A percentile compares a stretch with the other conserved stretches of the same genome.
phyloP scores from a whole-genome alignment of 2,113 vertebrate genomes.

The Tragulus kanchil region DNA sequence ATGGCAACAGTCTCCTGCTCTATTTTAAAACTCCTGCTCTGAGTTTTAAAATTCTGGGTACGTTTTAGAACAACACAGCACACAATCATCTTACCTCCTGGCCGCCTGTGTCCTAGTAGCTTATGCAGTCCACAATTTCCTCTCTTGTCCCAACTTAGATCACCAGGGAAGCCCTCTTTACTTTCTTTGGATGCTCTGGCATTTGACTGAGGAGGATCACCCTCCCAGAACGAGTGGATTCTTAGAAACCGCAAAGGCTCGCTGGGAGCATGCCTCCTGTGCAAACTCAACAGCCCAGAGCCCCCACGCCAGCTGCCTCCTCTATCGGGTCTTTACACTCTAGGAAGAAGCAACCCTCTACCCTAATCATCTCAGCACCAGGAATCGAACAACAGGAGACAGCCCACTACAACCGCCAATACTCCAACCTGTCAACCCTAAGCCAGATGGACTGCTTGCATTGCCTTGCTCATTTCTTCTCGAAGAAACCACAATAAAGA shows the following conservation, averaged over 20 bases:
- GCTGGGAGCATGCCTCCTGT: not conserved
- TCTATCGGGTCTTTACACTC: not conserved
- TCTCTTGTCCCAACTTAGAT: not conserved
- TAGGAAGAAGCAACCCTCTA: not conserved
- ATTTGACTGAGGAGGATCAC: not conserved
- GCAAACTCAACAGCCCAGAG: not conserved
- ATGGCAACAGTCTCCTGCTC: not conserved
- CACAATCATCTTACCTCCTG: not conserved
- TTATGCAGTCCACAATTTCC: not conserved
- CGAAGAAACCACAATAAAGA: not conserved
- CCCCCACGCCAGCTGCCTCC: not conserved
- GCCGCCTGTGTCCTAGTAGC: no score
- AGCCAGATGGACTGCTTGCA: not conserved
- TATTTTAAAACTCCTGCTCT: not conserved
- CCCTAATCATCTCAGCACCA: not conserved
- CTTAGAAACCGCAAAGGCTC: not conserved
- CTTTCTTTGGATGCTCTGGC: not conserved
- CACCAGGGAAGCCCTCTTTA: not conserved
- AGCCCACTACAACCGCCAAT: not conserved
- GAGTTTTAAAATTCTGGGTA: not conserved
- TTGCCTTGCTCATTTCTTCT: not conserved
- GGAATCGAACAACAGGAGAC: not conserved
- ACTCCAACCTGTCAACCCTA: accelerated
- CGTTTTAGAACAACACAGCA: not conserved
- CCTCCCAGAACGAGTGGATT: not conserved